Evolutionary conservation across 2,797 vertebrate genomes (phyloP), one percentile per base, ranked within the genome.

Genomic region (Sus cebifrons): DNA sequence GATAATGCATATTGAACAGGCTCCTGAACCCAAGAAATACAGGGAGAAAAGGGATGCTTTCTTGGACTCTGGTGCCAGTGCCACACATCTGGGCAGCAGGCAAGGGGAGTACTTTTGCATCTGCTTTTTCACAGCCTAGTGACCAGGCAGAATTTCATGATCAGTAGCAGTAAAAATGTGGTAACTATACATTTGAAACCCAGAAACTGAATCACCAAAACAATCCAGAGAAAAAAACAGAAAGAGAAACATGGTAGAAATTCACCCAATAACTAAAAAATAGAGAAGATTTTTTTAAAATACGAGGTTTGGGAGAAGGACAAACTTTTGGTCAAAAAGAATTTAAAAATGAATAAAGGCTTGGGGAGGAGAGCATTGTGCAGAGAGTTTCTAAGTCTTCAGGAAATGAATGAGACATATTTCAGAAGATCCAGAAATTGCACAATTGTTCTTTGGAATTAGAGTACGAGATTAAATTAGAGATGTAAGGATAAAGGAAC

Each of bases 361-460:
- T 1, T 78, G 62, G 54, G 20, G 68, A 90, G 14, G 44, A 49
- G 5, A 90, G 3, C 10, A 13, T 40, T 27, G 20, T 58, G 15
- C 40, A 95, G 40, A 29, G 16, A 62, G n/a, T 85, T 91, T 93
- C 67, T 36, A 79, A 58, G 16, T 67, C 17, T 12, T 17, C 18
- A n/a, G 18, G 75, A 96, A 83, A 16, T 93, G 73, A 96, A 73
- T 15, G 65, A 64, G 1, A 88, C 13, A n/a, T 11, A 23, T 89
- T 98, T 97, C 87, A 94, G 97, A 89, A 91, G 68, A 96, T 90
- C 40, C 62, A 78, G 4, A 58, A 95, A 96, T 96, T 84, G 56
- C 70, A 95, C 81, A 97, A 81, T 71, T 88, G 62, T 90, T 83
- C 32, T 86, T 86, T 94, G 67, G 56, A 82, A 97, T 78, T 74